These are phyloP conservation scores for Alcis repandata DNA, from an alignment of 2,888 invertebrate genomes.

Conservation along the genomic window DNA sequence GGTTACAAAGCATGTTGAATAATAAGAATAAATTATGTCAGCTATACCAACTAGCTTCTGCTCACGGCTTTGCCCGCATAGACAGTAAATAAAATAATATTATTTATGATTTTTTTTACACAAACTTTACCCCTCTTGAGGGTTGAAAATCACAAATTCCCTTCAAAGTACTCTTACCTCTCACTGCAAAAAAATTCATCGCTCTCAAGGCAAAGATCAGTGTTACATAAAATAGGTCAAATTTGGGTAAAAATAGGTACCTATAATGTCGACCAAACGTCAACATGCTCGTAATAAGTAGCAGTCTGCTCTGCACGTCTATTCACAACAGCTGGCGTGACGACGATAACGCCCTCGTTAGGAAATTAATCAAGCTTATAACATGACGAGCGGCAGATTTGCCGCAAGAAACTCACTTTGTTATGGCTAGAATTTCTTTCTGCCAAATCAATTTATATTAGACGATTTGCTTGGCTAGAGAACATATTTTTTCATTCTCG, in stretches of 20 bases:
- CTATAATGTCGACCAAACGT: not conserved
- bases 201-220: too few species aligned
- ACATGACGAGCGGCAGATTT: conserved; percentile 18
- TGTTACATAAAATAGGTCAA: too few species aligned
- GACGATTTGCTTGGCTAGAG: not conserved
- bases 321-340: conserved; percentile 20
- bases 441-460: conserved; percentile 13
- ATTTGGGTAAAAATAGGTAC: not conserved
- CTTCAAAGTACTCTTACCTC: too few species aligned
- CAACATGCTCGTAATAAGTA: conserved; percentile 4
- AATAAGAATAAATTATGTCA: too few species aligned
- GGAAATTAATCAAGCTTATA: conserved; percentile 27
- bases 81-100: too few species aligned
- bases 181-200: too few species aligned
- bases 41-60: too few species aligned
- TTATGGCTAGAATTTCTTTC: conserved; percentile 4
- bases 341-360: conserved; percentile 23
- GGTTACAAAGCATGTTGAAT: too few species aligned
- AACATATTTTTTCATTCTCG: not conserved
- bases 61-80: too few species aligned
- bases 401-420: conserved; percentile 16
- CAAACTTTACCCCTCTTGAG: too few species aligned
- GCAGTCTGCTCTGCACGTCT: conserved; percentile 15
- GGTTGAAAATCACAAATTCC: too few species aligned
- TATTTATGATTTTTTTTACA: too few species aligned